These are phyloP conservation scores for Thymallus thymallus DNA, from an alignment of 2,113 vertebrate genomes.

Conservation along the genomic window DNA sequence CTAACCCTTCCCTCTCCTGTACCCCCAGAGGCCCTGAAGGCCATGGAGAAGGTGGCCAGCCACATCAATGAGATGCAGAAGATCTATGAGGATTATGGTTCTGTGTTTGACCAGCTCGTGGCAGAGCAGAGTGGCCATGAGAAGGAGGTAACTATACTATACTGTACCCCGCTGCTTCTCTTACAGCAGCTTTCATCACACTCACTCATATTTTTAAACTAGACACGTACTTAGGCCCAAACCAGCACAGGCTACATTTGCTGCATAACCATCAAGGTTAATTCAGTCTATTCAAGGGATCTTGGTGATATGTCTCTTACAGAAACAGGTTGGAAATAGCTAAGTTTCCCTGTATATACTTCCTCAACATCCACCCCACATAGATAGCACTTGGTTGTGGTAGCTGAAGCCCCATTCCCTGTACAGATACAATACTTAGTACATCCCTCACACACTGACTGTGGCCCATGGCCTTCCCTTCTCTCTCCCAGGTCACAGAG, in stretches of 20 bases:
- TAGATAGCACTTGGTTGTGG: neutral
- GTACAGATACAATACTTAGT: neutral
- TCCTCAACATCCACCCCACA: neutral
- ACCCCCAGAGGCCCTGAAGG: slow-evolving; percentile 89
- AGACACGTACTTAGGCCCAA: too few relatives aligned
- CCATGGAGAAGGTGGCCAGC: slow-evolving; percentile 98
- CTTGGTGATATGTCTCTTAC: too few relatives aligned
- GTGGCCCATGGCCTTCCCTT: neutral
- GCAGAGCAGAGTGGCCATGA: slow-evolving; percentile 88
- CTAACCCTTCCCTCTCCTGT: slow-evolving; percentile 6
- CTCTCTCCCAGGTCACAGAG: slow-evolving; percentile 83
- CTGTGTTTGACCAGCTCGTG: slow-evolving; percentile 94
- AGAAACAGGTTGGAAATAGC: neutral
- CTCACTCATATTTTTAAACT: too few relatives aligned
- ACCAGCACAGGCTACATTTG: too few relatives aligned
- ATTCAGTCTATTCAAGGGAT: too few relatives aligned
- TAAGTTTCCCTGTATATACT: neutral
- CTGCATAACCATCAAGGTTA: too few relatives aligned
- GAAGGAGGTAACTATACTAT: slow-evolving; percentile 80
- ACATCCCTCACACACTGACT: slow-evolving; percentile 26
- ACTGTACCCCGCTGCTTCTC: neutral
- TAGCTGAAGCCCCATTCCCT: neutral
- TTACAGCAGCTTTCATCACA: neutral
- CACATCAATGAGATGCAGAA: slow-evolving; percentile 99
- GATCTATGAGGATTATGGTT: slow-evolving; percentile 95